phyloP scores from a whole-genome alignment of 2,888 invertebrate species.

The Aquatica leii region DNA sequence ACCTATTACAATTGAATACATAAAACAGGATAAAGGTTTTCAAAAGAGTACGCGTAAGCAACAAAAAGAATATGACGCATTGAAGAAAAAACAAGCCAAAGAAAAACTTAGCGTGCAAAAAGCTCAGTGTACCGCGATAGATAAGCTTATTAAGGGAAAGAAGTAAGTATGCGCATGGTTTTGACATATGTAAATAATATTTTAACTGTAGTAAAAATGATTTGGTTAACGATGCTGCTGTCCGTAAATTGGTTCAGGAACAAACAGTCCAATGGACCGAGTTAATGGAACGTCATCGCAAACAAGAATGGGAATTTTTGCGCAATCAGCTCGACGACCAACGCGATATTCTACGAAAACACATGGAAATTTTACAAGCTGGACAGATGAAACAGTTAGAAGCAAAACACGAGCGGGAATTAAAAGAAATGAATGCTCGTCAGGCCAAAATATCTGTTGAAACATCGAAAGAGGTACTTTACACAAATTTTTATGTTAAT shows the following conservation, averaged over 20 bases:
- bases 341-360: slow-evolving; percentile 70
- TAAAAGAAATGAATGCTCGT: slow-evolving; percentile 92
- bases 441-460: slow-evolving; percentile 98
- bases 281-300: slow-evolving; percentile 83
- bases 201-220: slow-evolving; percentile 74
- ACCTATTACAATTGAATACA: slow-evolving; percentile 86
- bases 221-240: slow-evolving; percentile 77
- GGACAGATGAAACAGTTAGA: slow-evolving; percentile 90
- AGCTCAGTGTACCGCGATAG: slow-evolving; percentile 88
- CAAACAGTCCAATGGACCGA: slow-evolving; percentile 96
- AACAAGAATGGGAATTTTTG: slow-evolving; percentile 84
- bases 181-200: slow-evolving; percentile 16
- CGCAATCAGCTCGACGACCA: slow-evolving; percentile 86
- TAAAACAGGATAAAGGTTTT: slow-evolving; percentile 90
- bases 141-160: slow-evolving; percentile 93
- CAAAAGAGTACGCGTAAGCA: slow-evolving; percentile 94
- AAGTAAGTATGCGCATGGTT: slow-evolving; percentile 68
- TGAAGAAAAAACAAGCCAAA: slow-evolving; percentile 93
- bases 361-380: slow-evolving; percentile 85
- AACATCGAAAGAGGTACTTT: slow-evolving; percentile 87
- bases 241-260: slow-evolving; percentile 85
- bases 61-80: slow-evolving; percentile 91
- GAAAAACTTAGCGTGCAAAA: slow-evolving; percentile 92
- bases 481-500: not conserved
- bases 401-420: slow-evolving; percentile 90